Conservation (phyloP, 2,888 invertebrate genomes). For the Campoplex capitator region DNA sequence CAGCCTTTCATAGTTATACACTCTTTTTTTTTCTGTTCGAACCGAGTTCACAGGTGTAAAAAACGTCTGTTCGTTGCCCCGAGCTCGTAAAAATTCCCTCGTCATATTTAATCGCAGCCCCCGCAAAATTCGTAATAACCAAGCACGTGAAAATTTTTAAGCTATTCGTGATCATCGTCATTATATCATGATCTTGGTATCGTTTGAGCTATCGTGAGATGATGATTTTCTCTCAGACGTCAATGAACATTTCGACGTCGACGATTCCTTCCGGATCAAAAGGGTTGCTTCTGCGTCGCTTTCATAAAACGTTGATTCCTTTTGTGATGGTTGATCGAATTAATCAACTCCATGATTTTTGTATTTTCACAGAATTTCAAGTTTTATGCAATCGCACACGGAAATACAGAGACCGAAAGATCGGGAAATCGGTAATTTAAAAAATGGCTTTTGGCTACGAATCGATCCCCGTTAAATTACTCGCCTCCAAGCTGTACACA, state of each 20-base stretch:
- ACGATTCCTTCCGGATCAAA: not conserved
- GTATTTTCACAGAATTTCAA: not conserved
- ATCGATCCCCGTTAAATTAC: constrained; percentile 50
- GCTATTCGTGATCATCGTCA: constrained; percentile 61
- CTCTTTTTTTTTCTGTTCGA: constrained; percentile 25
- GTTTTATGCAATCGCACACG: not conserved
- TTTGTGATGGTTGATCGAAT: not conserved
- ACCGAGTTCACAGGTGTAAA: constrained; percentile 66
- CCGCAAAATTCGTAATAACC: constrained; percentile 31
- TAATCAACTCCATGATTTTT: not conserved
- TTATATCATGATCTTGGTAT: constrained; percentile 8
- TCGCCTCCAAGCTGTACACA: constrained; percentile 38
- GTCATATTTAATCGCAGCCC: constrained; percentile 57
- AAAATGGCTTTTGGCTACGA: constrained; percentile 34
- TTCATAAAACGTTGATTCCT: not conserved
- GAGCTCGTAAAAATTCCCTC: constrained; percentile 15
- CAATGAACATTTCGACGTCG: not conserved
- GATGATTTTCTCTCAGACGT: not conserved
- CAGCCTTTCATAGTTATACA: constrained; percentile 26
- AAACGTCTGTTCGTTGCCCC: constrained; percentile 58
- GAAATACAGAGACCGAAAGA: not conserved
- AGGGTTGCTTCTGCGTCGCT: not conserved
- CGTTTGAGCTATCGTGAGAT: not conserved
- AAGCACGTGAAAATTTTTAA: constrained; percentile 2
- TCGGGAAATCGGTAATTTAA: constrained; percentile 1